Conservation (phyloP, 2,797 vertebrate genomes). For the Antennarius maculatus region DNA sequence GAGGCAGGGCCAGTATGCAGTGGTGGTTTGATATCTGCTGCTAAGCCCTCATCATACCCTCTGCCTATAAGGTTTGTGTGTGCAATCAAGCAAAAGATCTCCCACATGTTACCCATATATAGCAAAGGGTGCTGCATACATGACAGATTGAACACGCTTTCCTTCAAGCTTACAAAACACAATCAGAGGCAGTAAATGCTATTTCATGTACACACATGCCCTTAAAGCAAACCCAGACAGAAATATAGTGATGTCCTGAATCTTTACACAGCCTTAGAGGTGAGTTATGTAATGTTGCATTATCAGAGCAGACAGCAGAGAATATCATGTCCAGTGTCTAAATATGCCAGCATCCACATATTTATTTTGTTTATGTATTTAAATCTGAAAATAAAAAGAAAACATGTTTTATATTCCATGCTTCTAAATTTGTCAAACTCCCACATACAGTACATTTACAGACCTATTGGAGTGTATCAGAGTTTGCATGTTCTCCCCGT, state of each 20-base stretch:
- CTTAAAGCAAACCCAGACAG: slow-evolving; percentile 18
- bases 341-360: not conserved
- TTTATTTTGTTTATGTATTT: not conserved
- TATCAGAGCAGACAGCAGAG: slow-evolving; percentile 17
- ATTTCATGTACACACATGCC: not conserved
- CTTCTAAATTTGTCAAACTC: too few species aligned
- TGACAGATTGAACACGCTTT: slow-evolving; percentile 2
- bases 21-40: slow-evolving; percentile 10
- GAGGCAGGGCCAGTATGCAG: slow-evolving; percentile 15
- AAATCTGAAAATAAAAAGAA: not conserved
- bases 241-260: slow-evolving; percentile 15
- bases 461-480: too few species aligned
- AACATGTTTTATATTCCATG: not conserved
- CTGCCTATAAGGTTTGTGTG: slow-evolving; percentile 21
- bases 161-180: not conserved
- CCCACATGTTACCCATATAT: slow-evolving; percentile 25
- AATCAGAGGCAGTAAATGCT: not conserved
- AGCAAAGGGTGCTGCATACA: slow-evolving; percentile 7
- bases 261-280: slow-evolving; percentile 16
- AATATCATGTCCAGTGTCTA: slow-evolving; percentile 1
- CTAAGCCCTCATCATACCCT: slow-evolving; percentile 11
- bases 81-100: slow-evolving; percentile 32
- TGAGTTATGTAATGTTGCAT: slow-evolving; percentile 34
- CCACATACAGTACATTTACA: not conserved
- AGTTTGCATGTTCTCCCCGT: too few species aligned